Percentiles rank a stretch among this genome's conserved stretches.
Conservation (phyloP, 2,888 invertebrate species). For the Rhamnusium bicolor region DNA sequence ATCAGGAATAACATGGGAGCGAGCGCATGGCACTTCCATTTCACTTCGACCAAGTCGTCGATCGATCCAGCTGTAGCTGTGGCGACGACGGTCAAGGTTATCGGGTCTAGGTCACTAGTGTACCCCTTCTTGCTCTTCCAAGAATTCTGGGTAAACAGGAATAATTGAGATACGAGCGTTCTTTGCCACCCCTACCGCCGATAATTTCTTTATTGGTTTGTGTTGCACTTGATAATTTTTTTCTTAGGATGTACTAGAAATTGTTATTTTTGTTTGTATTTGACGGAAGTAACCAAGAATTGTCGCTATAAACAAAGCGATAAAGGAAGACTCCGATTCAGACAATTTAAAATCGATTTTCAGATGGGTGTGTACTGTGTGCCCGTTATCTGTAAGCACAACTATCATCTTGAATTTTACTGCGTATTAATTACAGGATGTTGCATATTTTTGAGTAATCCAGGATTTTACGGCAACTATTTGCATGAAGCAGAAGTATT, state of each 20-base stretch:
- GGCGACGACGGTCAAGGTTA: slow-evolving; percentile 56
- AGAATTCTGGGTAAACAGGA: slow-evolving; percentile 1
- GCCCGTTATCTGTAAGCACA: too few relatives aligned
- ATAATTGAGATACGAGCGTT: slow-evolving; percentile 18
- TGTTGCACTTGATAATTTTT: not conserved
- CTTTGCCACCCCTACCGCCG: not conserved
- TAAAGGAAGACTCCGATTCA: too few relatives aligned
- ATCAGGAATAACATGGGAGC: slow-evolving; percentile 23
- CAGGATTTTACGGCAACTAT: too few relatives aligned
- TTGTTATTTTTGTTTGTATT: not conserved
- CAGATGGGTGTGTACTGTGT: too few relatives aligned
- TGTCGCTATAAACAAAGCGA: too few relatives aligned
- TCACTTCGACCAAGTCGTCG: slow-evolving; percentile 38
- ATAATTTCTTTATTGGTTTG: not conserved
- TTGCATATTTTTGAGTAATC: too few relatives aligned
- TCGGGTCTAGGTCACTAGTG: slow-evolving; percentile 56
- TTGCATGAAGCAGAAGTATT: too few relatives aligned
- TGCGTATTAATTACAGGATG: too few relatives aligned
- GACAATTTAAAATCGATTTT: too few relatives aligned
- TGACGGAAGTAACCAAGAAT: not conserved
- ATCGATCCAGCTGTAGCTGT: slow-evolving; percentile 59
- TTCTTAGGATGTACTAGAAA: not conserved
- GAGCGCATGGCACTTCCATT: slow-evolving; percentile 30
- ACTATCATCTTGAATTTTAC: too few relatives aligned
- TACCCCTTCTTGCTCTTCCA: slow-evolving; percentile 9